Percentiles rank a stretch among this genome's conserved stretches.
phyloP scores from a whole-genome alignment of 2,797 vertebrate genomes.

The Bradypodion pumilum region DNA sequence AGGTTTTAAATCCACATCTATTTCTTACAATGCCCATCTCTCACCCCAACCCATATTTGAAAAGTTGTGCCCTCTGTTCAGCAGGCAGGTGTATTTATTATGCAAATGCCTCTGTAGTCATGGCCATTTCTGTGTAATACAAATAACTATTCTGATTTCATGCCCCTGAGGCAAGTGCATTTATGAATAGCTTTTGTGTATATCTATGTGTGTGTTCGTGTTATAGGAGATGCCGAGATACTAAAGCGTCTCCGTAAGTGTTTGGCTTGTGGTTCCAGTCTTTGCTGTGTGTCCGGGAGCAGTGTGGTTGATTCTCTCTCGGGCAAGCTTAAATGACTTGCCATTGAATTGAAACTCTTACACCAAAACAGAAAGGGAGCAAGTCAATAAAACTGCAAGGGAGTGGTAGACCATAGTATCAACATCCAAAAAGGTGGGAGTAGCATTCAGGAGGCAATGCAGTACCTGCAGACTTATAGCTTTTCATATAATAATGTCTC shows the following conservation, averaged over 20 bases:
- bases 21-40: slow-evolving; percentile 2
- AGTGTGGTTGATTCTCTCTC: slow-evolving; percentile 63
- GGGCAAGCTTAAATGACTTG: slow-evolving; percentile 62
- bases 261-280: slow-evolving; percentile 66
- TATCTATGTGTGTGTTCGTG: not conserved
- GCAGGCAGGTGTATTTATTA: slow-evolving; percentile 53
- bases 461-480: slow-evolving; percentile 46
- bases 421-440: slow-evolving; percentile 58
- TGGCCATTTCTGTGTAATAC: slow-evolving; percentile 57
- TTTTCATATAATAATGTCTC: not conserved
- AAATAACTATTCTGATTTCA: slow-evolving; percentile 62
- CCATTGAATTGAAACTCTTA: slow-evolving; percentile 59
- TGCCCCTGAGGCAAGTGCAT: slow-evolving; percentile 57
- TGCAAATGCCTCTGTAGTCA: slow-evolving; percentile 52
- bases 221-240: slow-evolving; percentile 47
- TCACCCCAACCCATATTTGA: slow-evolving; percentile 25
- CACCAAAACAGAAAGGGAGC: slow-evolving; percentile 63
- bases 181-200: slow-evolving; percentile 51
- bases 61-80: slow-evolving; percentile 33
- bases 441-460: slow-evolving; percentile 53
- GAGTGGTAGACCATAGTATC: slow-evolving; percentile 57
- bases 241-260: slow-evolving; percentile 58
- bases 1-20: slow-evolving; percentile 53
- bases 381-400: slow-evolving; percentile 66
- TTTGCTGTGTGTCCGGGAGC: slow-evolving; percentile 57